Evolutionary conservation across 1,140 invertebrate species (phyloP), one percentile per base, ranked within the genome.

Genomic region (Nixonia krombeini): DNA sequence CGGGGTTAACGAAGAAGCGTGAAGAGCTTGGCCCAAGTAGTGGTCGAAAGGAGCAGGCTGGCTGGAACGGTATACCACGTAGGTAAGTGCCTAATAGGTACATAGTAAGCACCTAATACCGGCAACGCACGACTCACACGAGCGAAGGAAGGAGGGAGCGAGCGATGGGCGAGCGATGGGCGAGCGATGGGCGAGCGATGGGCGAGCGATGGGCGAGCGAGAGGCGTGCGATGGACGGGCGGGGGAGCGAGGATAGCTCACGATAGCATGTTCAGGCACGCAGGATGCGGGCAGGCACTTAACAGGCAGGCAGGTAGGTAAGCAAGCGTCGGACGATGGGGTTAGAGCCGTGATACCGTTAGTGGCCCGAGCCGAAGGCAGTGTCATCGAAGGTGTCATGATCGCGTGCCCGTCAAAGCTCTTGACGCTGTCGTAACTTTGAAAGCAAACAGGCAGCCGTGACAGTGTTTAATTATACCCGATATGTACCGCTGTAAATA

Each of bases 351-450:
- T 21, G 21, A 21, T 21, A 21, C 21, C 6, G 21, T 21, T 41
- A 53, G 6, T 26, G 42, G 51, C 15, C 5, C 13, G 13, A 16
- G 56, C 52, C 56, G 29, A 50, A 42, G 57, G 61, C 64, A 44
- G 49, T 57, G 47, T 61, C 42, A 46, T 57, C 40, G 50, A 17
- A 47, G 57, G 61, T 45, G 70, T 67, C 66, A 68, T 58, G 65
- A 56, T 31, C 50, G 52, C 65, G 52, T 47, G 64, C 66, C 66
- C 72, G 72, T 76, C 73, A 76, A 76, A 76, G 64, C 28, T 33
- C 44, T 40, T 47, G 46, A 51, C 23, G 55, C 26, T 15, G 26
- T 29, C 17, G 61, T 64, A 68, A 68, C 65, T 58, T 64, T 44
- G 35, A 68, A 64, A 65, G 57, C 49, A 62, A 69, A 70, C 50